Percentiles rank a stretch among this genome's conserved stretches.
phyloP scores from a whole-genome alignment of 2,797 vertebrate species.

The Columba guinea region DNA sequence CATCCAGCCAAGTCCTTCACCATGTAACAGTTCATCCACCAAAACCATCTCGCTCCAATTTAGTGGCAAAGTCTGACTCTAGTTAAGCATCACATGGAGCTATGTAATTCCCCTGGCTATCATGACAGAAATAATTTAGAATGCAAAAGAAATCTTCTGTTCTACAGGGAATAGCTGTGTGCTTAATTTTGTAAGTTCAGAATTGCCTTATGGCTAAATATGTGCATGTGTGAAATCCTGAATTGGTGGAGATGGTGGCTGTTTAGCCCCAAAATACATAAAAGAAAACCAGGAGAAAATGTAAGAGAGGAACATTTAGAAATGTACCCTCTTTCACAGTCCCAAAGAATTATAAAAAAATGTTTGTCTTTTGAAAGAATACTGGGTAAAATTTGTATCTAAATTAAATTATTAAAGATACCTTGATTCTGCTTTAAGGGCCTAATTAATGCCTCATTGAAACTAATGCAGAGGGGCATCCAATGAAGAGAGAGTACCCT shows the following conservation, averaged over 20 bases:
- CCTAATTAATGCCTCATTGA: slow-evolving; percentile 22
- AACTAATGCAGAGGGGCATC: background rate
- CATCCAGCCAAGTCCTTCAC: background rate
- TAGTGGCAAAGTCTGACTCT: background rate
- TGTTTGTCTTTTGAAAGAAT: background rate
- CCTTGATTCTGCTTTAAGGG: slow-evolving; percentile 12
- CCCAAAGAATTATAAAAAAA: background rate
- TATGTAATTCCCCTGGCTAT: background rate
- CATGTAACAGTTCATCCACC: background rate
- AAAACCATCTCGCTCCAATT: background rate
- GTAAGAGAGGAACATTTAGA: background rate
- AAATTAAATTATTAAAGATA: slow-evolving; percentile 9
- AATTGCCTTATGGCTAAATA: slow-evolving; percentile 56
- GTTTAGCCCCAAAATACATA: slow-evolving; percentile 22
- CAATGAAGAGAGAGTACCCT: background rate
- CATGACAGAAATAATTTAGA: slow-evolving; percentile 43
- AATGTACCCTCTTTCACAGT: background rate
- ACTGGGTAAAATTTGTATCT: background rate
- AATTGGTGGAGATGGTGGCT: slow-evolving; percentile 32
- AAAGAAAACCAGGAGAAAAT: background rate
- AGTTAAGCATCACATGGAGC: background rate
- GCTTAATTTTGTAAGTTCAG: slow-evolving; percentile 58
- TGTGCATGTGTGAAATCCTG: slow-evolving; percentile 37
- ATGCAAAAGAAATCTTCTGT: slow-evolving; percentile 32
- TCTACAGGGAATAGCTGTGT: slow-evolving; percentile 25